Evolutionary conservation across 64 coral and sea anemone genomes (phyloP).

Genomic region (Montipora efflorescens): DNA sequence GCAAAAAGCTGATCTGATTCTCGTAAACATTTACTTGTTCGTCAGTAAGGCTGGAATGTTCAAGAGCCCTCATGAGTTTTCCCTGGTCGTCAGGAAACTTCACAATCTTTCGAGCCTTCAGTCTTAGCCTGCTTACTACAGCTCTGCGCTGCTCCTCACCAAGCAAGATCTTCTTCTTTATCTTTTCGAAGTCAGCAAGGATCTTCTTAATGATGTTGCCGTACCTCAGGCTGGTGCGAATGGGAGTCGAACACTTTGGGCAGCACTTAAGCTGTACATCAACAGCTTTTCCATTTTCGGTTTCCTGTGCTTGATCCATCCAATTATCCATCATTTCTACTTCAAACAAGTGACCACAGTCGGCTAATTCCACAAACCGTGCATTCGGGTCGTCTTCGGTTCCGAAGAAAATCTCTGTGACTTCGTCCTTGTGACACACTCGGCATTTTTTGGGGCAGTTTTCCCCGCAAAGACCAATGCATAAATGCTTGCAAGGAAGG

Average conservation of each 20-base stretch:
- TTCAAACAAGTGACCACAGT: slow-evolving; percentile 83
- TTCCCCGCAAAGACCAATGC: slow-evolving; percentile 85
- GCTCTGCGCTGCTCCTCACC: neutral
- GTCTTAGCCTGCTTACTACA: neutral
- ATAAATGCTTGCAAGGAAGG: slow-evolving; percentile 60
- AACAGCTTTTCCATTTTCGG: slow-evolving; percentile 10
- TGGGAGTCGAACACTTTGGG: slow-evolving; percentile 66
- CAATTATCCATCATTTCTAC: slow-evolving; percentile 67
- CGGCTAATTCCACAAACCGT: slow-evolving; percentile 70
- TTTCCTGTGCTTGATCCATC: slow-evolving; percentile 72
- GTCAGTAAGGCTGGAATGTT: neutral
- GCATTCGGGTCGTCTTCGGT: slow-evolving; percentile 73
- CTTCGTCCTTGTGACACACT: slow-evolving; percentile 77
- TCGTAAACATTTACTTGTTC: slow-evolving; percentile 48
- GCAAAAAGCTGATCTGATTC: slow-evolving; percentile 69
- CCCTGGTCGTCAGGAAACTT: neutral
- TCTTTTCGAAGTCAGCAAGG: slow-evolving; percentile 72
- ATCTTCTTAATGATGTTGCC: slow-evolving; percentile 85
- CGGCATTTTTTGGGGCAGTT: slow-evolving; percentile 76
- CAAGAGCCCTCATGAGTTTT: neutral
- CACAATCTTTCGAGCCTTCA: neutral
- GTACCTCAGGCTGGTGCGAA: slow-evolving; percentile 74
- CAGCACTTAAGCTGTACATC: slow-evolving; percentile 80
- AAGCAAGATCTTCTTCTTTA: slow-evolving; percentile 63
- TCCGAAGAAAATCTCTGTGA: slow-evolving; percentile 74